Evolutionary conservation across 2,888 invertebrate genomes (phyloP).

Genomic region (Hypselothyrea guttata): DNA sequence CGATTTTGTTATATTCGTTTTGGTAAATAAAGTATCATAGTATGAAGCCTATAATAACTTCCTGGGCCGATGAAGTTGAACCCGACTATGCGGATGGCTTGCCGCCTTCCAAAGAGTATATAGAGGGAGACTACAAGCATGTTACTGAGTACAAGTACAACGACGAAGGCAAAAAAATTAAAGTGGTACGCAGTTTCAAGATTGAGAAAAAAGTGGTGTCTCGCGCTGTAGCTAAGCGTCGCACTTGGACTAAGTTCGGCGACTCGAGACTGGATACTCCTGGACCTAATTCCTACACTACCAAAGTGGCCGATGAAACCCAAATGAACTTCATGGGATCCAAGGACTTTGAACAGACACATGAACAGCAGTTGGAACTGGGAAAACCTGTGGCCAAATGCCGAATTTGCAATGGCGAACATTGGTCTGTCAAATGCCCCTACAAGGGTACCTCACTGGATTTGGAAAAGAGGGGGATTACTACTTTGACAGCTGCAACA

Average conservation of each 20-base stretch:
- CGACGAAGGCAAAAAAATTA: constrained; percentile 94
- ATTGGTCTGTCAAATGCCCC: constrained; percentile 99
- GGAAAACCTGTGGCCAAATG: constrained; percentile 90
- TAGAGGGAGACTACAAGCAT: constrained; percentile 93
- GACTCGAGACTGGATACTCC: constrained; percentile 94
- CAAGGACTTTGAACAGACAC: constrained; percentile 93
- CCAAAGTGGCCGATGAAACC: constrained; percentile 97
- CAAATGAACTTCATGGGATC: constrained; percentile 95
- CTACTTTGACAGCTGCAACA: constrained; percentile 65
- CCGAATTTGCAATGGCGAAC: constrained; percentile 95
- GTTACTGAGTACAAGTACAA: constrained; percentile 96
- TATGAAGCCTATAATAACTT: constrained; percentile 90
- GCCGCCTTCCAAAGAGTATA: constrained; percentile 89
- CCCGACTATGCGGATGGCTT: constrained; percentile 89
- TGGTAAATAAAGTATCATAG: too few relatives aligned
- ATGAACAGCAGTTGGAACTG: constrained; percentile 92
- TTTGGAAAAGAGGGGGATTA: constrained; percentile 84
- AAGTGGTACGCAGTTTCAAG: constrained; percentile 94
- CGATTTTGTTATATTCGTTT: too few relatives aligned
- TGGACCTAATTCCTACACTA: constrained; percentile 98
- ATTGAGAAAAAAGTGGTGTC: constrained; percentile 94
- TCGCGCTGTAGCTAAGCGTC: constrained; percentile 95
- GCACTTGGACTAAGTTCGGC: constrained; percentile 98
- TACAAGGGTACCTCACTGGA: constrained; percentile 95
- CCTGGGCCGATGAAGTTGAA: constrained; percentile 98